Evolutionary conservation across 2,113 vertebrate genomes (phyloP).

Genomic region (Catharus bicknelli): DNA sequence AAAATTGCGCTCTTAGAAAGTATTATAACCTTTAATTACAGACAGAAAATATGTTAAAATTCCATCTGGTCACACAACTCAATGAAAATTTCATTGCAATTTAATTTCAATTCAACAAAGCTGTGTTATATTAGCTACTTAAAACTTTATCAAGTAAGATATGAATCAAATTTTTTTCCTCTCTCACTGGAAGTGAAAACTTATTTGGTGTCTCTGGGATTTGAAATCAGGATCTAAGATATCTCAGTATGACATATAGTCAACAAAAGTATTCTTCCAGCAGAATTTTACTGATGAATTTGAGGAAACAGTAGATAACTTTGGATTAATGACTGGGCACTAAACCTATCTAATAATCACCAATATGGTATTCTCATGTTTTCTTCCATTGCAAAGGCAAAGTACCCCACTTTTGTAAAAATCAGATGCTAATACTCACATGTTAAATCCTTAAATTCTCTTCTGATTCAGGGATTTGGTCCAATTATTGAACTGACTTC

Average conservation of each 20-base stretch:
- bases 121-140: background rate
- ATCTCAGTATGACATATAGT: background rate
- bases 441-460: background rate
- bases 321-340: background rate
- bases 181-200: background rate
- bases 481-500: background rate
- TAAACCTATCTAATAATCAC: background rate
- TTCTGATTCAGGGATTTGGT: background rate
- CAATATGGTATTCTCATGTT: fast-evolving
- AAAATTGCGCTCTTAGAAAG: fast-evolving
- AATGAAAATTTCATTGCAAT: background rate
- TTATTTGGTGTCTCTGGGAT: background rate
- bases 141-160: background rate
- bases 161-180: background rate
- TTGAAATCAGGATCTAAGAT: background rate
- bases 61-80: background rate
- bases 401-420: background rate
- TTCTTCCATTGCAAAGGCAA: background rate
- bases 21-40: background rate
- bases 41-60: background rate
- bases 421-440: background rate
- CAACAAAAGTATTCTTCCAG: background rate
- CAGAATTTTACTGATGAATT: background rate
- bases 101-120: background rate
- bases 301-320: background rate